Conservation (phyloP, 2,888 invertebrate species). For the Eupithecia insigniata region DNA sequence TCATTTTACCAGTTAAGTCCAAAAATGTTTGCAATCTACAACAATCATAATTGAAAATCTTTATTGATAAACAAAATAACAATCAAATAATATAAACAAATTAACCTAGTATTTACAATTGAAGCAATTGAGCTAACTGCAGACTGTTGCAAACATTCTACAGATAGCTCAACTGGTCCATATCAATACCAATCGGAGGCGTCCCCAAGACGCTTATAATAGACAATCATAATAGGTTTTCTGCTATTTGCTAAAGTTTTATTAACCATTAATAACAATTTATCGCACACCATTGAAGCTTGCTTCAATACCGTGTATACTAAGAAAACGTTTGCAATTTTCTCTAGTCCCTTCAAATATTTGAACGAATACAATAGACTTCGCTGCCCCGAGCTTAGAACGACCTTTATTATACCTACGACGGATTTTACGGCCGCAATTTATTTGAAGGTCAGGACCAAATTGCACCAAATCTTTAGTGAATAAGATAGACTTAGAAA, state of each 20-base stretch:
- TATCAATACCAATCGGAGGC: too few species aligned
- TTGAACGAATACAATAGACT: slow-evolving; percentile 39
- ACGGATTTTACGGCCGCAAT: slow-evolving; percentile 35
- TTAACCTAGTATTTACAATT: too few species aligned
- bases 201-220: too few species aligned
- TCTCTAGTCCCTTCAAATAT: slow-evolving; percentile 35
- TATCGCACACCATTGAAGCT: neutral
- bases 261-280: neutral
- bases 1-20: neutral
- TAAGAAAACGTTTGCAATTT: slow-evolving; percentile 32
- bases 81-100: too few species aligned
- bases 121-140: too few species aligned
- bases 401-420: slow-evolving; percentile 37
- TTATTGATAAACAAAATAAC: too few species aligned
- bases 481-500: slow-evolving; percentile 1
- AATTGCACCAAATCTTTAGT: slow-evolving; percentile 9
- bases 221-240: neutral
- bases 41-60: too few species aligned
- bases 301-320: neutral
- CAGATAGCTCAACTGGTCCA: too few species aligned
- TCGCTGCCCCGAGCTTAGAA: slow-evolving; percentile 26
- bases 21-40: neutral
- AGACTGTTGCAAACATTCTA: too few species aligned
- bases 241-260: neutral
- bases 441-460: slow-evolving; percentile 33